phyloP scores from a whole-genome alignment of 2,113 vertebrate genomes.

The Austrofundulus limnaeus region DNA sequence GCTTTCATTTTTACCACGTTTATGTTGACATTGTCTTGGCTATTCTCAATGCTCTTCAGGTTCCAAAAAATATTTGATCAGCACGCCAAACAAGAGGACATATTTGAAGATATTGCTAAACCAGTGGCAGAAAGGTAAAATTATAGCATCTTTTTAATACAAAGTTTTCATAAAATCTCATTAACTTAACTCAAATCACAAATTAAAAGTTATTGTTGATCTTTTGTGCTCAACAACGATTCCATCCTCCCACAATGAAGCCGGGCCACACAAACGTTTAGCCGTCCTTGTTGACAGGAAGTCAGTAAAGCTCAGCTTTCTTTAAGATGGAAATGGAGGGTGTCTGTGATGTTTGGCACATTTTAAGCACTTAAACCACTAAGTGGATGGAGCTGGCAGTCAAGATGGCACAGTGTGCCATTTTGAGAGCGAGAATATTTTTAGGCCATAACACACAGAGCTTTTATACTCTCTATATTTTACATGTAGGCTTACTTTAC shows the following conservation, averaged over 20 bases:
- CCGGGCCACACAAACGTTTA: conserved; percentile 59
- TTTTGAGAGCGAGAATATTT: conserved; percentile 52
- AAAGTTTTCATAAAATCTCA: not conserved
- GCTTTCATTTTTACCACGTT: not conserved
- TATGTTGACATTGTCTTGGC: not conserved
- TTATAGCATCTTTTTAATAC: too few relatives aligned
- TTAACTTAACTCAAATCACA: not conserved
- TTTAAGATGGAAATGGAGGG: conserved; percentile 64
- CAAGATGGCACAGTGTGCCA: conserved; percentile 57
- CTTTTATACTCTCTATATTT: not conserved
- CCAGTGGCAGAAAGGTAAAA: conserved; percentile 94
- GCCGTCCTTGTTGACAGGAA: conserved; percentile 49
- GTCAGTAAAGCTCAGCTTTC: conserved; percentile 50
- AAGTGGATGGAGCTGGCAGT: conserved; percentile 65
- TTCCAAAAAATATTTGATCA: conserved; percentile 96
- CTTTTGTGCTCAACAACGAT: conserved; percentile 17
- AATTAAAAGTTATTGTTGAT: not conserved
- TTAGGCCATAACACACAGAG: conserved; percentile 45
- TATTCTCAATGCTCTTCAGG: conserved; percentile 66
- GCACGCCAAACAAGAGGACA: conserved; percentile 85
- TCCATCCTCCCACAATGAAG: conserved; percentile 4
- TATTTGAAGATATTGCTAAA: conserved; percentile 91
- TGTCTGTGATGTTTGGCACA: conserved; percentile 67
- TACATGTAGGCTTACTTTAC: not conserved
- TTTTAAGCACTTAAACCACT: conserved; percentile 61